Base-by-base conservation (phyloP, 2,113 vertebrate species). In the Oryzias curvinotus region DNA sequence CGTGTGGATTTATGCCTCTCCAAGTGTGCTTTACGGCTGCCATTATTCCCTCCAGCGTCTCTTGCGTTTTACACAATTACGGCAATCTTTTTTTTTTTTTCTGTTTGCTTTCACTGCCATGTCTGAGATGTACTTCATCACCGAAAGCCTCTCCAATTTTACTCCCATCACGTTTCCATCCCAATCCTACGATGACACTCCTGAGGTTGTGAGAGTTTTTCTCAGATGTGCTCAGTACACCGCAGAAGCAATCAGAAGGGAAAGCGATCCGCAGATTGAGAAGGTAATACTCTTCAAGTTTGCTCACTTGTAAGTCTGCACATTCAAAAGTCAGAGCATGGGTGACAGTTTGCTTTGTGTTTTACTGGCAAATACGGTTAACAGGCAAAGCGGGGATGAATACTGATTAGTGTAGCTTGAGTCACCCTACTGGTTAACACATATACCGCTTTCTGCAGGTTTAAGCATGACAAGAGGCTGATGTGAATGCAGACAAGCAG, bases 1-100 rank as follows among this genome's bases (percentile, higher is more conserved):
- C n/a, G 5, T 52, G 52, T 57, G 71, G 73, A 71, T 82, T 58
- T 51, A 78, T 73, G 68, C 41, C 48, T 41, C 36, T 61, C 58
- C 13, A 18, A 17, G 53, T 58, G 60, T 64, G 72, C 72, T 85
- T 88, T 83, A 81, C 50, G 56, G 59, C 67, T 63, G 57, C 62
- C 15, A 46, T 83, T 78, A 88, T 85, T 86, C 62, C 75, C 73
- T 36, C 53, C 49, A 44, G 66, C 69, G 52, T 69, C 67, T 77
- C 72, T 72, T 75, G 51, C 23, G 51, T 64, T 85, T 79, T 68
- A 50, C 58, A 77, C 84, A 86, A 86, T 90, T 84, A 85, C 70
- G 79, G 70, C 69, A 57, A 62, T 72, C 78, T 43, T 41, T 77
- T 67, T 65, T 72, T 65, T 72, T 71, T 47, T 66, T 58, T 47